phyloP scores from a whole-genome alignment of 2,113 vertebrate species.

The Tor tambroides region DNA sequence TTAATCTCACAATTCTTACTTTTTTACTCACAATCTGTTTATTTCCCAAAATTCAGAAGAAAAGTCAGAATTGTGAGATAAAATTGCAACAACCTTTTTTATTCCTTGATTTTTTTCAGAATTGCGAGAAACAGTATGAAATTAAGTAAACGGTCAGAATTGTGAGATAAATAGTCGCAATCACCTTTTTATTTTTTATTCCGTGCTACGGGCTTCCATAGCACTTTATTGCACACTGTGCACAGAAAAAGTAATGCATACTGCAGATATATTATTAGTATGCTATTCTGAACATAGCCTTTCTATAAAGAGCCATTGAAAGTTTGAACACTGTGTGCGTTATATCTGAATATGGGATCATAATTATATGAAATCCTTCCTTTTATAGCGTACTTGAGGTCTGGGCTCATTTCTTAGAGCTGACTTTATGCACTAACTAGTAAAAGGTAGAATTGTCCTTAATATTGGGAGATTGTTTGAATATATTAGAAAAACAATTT shows the following conservation, averaged over 20 bases:
- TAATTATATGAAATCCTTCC: background rate
- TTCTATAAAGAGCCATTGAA: background rate
- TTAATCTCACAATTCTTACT: too few relatives aligned
- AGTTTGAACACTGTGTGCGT: background rate
- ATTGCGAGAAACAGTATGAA: too few relatives aligned
- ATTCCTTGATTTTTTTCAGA: too few relatives aligned
- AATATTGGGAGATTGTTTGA: background rate
- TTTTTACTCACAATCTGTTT: too few relatives aligned
- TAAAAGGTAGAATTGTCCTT: background rate
- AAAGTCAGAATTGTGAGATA: too few relatives aligned
- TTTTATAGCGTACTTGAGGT: background rate
- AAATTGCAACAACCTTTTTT: too few relatives aligned
- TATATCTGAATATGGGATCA: background rate
- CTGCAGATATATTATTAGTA: background rate
- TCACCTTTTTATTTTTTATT: too few relatives aligned
- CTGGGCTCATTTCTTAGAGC: background rate
- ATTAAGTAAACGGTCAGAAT: too few relatives aligned
- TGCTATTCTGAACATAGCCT: conserved; percentile 15
- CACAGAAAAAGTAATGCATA: background rate
- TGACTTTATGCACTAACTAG: background rate
- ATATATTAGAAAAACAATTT: background rate
- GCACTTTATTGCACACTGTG: background rate
- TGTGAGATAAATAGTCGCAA: too few relatives aligned
- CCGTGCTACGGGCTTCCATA: too few relatives aligned
- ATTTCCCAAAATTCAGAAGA: too few relatives aligned